These are phyloP conservation scores for Calliphora vicina DNA, from an alignment of 1,140 invertebrate species.

Conservation along the genomic window DNA sequence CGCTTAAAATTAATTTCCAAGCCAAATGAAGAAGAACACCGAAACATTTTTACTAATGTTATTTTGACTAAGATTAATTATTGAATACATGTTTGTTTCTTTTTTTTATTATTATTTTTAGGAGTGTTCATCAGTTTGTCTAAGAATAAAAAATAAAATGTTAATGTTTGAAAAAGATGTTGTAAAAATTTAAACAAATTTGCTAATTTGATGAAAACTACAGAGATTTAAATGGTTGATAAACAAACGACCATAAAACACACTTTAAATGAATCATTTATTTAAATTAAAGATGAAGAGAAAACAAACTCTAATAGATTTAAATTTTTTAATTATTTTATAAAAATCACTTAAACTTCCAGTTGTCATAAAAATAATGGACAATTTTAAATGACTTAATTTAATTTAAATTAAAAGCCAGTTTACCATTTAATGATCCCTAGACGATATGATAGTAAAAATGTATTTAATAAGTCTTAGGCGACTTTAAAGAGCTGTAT, in stretches of 20 bases:
- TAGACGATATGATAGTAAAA: too few relatives aligned
- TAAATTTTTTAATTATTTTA: background rate
- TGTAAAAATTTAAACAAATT: background rate
- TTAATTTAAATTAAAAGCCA: background rate
- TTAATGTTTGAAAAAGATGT: background rate
- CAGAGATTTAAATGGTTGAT: background rate
- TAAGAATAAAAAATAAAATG: background rate
- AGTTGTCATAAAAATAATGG: background rate
- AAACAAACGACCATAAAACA: background rate
- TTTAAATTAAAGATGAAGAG: background rate
- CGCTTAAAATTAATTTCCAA: background rate
- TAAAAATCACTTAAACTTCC: background rate
- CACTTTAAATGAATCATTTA: background rate
- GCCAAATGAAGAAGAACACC: background rate
- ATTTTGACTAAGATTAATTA: background rate
- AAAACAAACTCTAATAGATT: background rate
- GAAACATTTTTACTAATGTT: background rate
- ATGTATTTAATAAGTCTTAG: background rate
- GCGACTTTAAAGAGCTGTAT: too few relatives aligned
- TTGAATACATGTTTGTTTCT: background rate
- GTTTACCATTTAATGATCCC: background rate
- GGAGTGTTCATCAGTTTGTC: background rate
- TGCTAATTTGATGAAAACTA: background rate
- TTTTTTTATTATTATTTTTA: background rate
- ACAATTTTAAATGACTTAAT: background rate